These are phyloP conservation scores for Acleris literana DNA, from an alignment of 2,888 invertebrate species.

Conservation along the genomic window DNA sequence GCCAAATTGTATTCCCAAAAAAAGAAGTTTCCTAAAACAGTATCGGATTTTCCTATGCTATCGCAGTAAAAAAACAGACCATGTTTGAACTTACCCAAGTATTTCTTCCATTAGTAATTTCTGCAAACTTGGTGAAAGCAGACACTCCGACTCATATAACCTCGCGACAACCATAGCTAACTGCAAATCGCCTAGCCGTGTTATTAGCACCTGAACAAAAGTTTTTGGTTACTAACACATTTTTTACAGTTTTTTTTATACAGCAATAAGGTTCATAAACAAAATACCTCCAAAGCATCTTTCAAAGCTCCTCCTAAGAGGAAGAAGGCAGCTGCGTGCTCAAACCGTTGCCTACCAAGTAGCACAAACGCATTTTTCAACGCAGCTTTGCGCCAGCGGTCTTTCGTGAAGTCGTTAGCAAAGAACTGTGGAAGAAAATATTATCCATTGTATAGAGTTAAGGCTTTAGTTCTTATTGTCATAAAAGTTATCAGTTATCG, in stretches of 20 bases:
- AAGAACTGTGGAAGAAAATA: constrained; percentile 87
- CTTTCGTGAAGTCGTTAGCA: constrained; percentile 95
- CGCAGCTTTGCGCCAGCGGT: constrained; percentile 98
- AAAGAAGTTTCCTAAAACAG: too few species aligned
- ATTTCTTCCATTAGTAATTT: constrained; percentile 91
- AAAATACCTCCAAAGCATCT: constrained; percentile 94
- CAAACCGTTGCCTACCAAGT: constrained; percentile 97
- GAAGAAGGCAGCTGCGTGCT: constrained; percentile 99
- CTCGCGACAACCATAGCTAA: constrained; percentile 96
- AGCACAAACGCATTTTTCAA: constrained; percentile 99
- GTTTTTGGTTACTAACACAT: background rate
- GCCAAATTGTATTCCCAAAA: too few species aligned
- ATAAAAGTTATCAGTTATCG: too few species aligned
- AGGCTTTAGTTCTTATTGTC: too few species aligned
- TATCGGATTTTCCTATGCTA: too few species aligned
- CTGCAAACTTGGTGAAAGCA: constrained; percentile 87
- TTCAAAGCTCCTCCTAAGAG: constrained; percentile 95
- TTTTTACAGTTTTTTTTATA: background rate
- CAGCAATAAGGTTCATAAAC: background rate
- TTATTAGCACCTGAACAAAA: constrained; percentile 88
- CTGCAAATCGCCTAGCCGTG: constrained; percentile 97
- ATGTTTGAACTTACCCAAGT: constrained; percentile 79
- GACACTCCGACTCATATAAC: constrained; percentile 93
- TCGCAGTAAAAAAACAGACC: too few species aligned
- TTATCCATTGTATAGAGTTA: background rate